A percentile compares a stretch with the other conserved stretches of the same genome.
phyloP scores from a whole-genome alignment of 53 echinoderm and acorn worm genomes.

The Echinarachnius parma region DNA sequence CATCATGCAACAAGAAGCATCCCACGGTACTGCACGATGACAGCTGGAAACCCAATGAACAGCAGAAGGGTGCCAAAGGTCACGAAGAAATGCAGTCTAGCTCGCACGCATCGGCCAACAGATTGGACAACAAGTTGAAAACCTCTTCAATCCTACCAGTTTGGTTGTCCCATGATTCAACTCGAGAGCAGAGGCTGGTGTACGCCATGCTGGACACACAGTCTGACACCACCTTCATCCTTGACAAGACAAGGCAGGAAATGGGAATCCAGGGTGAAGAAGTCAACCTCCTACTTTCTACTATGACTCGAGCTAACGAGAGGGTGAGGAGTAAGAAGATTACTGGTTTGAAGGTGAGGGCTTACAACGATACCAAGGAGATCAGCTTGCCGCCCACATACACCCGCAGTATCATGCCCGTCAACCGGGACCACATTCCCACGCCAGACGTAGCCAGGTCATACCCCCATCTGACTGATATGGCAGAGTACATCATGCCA shows the following conservation, averaged over 20 bases:
- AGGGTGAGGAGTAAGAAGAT: slow-evolving; percentile 5
- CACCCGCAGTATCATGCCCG: slow-evolving; percentile 36
- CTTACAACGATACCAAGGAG: not conserved
- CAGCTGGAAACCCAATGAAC: too few species aligned
- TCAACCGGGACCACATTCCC: slow-evolving; percentile 49
- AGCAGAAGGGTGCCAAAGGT: too few species aligned
- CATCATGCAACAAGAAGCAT: too few species aligned
- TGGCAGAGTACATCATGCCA: slow-evolving; percentile 40
- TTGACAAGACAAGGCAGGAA: not conserved
- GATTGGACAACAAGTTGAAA: not conserved
- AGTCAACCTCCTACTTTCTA: slow-evolving; percentile 8
- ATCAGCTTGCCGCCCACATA: slow-evolving; percentile 3
- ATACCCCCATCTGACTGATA: slow-evolving; percentile 36
- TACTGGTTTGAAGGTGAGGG: slow-evolving; percentile 3
- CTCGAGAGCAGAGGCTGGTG: not conserved
- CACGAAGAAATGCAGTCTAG: too few species aligned
- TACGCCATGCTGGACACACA: slow-evolving; percentile 22
- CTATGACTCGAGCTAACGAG: not conserved
- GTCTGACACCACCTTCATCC: slow-evolving; percentile 8
- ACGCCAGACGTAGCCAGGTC: slow-evolving; percentile 45
- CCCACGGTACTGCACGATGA: too few species aligned
- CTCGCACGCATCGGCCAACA: too few species aligned
- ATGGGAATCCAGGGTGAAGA: not conserved
- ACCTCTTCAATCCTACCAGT: slow-evolving; percentile 11
- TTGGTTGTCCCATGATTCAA: slow-evolving; percentile 5